Percentiles rank a stretch among this genome's conserved stretches.
These are phyloP conservation scores for Peromyscus californicus DNA, from an alignment of 2,113 vertebrate genomes.

Conservation along the genomic window DNA sequence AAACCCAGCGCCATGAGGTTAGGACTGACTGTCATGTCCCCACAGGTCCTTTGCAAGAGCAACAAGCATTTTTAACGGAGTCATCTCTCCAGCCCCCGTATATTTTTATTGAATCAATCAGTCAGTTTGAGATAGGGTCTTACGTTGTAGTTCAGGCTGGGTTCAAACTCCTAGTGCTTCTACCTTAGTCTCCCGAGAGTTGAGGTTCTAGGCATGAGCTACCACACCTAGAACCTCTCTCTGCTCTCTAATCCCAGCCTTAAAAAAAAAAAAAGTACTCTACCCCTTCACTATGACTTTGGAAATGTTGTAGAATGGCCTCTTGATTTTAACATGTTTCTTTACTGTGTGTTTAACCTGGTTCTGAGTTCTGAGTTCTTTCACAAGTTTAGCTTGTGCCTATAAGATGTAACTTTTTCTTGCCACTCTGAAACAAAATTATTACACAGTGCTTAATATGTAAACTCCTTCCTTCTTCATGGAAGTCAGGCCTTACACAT, in stretches of 20 bases:
- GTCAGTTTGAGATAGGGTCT: not conserved
- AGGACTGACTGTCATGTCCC: not conserved
- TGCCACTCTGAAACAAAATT: conserved; percentile 25
- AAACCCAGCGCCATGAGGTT: not conserved
- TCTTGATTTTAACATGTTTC: conserved; percentile 13
- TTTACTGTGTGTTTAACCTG: not conserved
- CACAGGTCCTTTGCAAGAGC: not conserved
- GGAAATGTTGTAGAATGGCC: not conserved
- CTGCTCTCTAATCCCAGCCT: conserved; percentile 15
- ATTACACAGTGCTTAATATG: not conserved
- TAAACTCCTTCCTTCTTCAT: not conserved
- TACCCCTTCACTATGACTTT: not conserved
- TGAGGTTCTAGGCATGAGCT: not conserved
- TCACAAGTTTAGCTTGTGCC: conserved; percentile 16
- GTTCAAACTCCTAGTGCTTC: not conserved
- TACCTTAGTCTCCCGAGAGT: not conserved
- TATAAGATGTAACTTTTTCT: conserved; percentile 39
- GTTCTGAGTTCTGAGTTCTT: conserved; percentile 22
- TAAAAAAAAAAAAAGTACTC: not conserved
- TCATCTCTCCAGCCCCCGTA: not conserved
- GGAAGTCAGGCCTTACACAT: not conserved
- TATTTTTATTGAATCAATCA: not conserved
- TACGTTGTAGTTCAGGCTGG: not conserved
- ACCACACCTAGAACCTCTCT: not conserved
- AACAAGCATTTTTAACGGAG: not conserved